Evolutionary conservation across 2,888 invertebrate genomes (phyloP), one percentile per base, ranked within the genome.

Genomic region (Tortrix viridana): DNA sequence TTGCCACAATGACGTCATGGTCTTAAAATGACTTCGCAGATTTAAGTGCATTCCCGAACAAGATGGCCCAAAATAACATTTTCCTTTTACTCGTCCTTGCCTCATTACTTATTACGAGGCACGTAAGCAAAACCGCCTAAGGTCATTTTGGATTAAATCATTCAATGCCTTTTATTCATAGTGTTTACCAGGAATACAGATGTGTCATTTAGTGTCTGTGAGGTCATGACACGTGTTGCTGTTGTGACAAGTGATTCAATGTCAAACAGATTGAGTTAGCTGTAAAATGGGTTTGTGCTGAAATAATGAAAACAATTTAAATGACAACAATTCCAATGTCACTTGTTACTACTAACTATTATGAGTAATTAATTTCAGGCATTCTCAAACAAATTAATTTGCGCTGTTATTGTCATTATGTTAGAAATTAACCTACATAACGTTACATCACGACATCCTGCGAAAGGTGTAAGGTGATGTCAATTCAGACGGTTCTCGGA

Each of bases 161-260:
- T 64, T 67, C 71, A 46, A 38, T 19, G 56, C 22, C 37, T 56
- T 61, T 56, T 32, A 61, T 60, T 60, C 60, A 60, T 61, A 46
- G 18, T 41, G 46, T 50, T 23, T 50, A 72, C 72, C 67, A 57
- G 64, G 79, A 77, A 79, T 77, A 74, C 68, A 69, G 74, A 75
- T 75, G 73, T 70, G 74, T 75, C 73, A 72, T 64, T 47, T 62
- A 48, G 54, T 69, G 53, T 66, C 65, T 52, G 19, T 56, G 44
- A 56, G 61, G 49, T 16, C 43, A 43, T 12, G 18, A 32, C 60
- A 14, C 38, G 41, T n/a, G n/a, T n/a, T 3, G 12, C 9, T 44
- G 56, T 50, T 48, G 20, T 55, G 61, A 37, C 53, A 53, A 56
- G 54, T 43, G 46, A 32, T 49, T 52, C 62, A 62, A 62, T 62